These are phyloP conservation scores for Amiota minor DNA, from an alignment of 2,888 invertebrate species.

Conservation along the genomic window DNA sequence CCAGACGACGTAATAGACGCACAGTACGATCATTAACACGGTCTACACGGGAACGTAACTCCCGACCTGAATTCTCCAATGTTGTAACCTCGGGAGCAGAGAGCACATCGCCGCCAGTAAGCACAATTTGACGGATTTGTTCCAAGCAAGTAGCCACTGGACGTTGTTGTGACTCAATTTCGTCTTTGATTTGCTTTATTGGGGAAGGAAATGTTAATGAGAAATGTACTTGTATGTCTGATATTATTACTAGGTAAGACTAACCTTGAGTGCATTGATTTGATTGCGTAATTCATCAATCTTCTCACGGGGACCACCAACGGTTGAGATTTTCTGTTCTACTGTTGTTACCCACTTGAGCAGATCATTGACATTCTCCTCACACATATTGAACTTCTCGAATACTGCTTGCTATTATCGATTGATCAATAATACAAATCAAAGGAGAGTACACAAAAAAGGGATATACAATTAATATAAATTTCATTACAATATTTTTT, in stretches of 20 bases:
- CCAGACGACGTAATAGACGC: slow-evolving; percentile 82
- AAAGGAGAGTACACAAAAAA: slow-evolving; percentile 33
- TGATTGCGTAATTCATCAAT: slow-evolving; percentile 90
- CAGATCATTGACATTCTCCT: slow-evolving; percentile 87
- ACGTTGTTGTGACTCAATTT: slow-evolving; percentile 88
- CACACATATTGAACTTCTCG: slow-evolving; percentile 93
- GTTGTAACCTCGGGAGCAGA: slow-evolving; percentile 92
- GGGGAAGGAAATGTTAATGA: background rate
- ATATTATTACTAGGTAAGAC: background rate
- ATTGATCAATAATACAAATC: slow-evolving; percentile 30
- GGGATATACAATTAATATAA: slow-evolving; percentile 26
- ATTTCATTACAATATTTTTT: slow-evolving; percentile 14
- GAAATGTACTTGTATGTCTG: background rate
- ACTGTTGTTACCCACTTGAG: slow-evolving; percentile 90
- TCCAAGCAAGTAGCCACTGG: slow-evolving; percentile 90
- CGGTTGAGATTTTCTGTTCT: slow-evolving; percentile 87
- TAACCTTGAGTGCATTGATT: slow-evolving; percentile 89
- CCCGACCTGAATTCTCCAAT: slow-evolving; percentile 89
- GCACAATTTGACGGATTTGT: slow-evolving; percentile 90
- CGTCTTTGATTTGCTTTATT: slow-evolving; percentile 87
- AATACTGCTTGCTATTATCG: slow-evolving; percentile 89
- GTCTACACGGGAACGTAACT: slow-evolving; percentile 87
- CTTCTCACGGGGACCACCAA: slow-evolving; percentile 90
- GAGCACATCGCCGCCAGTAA: slow-evolving; percentile 92
- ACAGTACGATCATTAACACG: slow-evolving; percentile 86